These are phyloP conservation scores for human (Homo sapiens) DNA, from an alignment of 2,113 vertebrate species.

Conservation along the genomic window DNA sequence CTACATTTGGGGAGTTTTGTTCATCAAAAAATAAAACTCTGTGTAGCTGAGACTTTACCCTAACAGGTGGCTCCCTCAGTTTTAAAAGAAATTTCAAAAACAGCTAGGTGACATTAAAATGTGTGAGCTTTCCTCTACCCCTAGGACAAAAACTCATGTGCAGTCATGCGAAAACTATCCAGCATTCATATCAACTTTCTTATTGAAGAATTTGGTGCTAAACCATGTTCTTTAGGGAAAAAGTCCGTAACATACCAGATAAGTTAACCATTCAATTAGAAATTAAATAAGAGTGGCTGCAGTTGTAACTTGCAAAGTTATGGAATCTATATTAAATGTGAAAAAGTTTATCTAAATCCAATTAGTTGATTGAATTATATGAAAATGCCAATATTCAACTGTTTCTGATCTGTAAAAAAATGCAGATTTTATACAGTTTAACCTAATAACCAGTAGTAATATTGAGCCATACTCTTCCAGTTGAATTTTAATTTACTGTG, in stretches of 20 bases:
- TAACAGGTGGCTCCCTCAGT: not conserved
- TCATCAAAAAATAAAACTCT: not conserved
- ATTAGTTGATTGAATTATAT: not conserved
- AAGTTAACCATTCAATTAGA: slow-evolving; percentile 19
- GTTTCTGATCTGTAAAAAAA: not conserved
- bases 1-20: not conserved
- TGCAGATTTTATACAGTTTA: not conserved
- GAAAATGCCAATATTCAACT: not conserved
- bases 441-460: not conserved
- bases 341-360: slow-evolving; percentile 11
- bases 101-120: not conserved
- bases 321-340: not conserved
- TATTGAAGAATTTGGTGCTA: not conserved
- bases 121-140: not conserved
- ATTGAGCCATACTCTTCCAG: not conserved
- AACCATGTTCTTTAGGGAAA: not conserved
- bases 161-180: not conserved
- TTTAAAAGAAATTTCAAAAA: slow-evolving; percentile 37
- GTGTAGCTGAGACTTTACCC: not conserved
- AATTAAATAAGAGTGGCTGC: not conserved
- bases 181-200: not conserved
- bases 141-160: not conserved
- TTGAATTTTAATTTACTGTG: slow-evolving; percentile 49
- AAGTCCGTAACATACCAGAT: not conserved
- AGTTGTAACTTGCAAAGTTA: slow-evolving; percentile 7